Conservation (phyloP, 2,797 vertebrate species). For the Manis crassicaudata region DNA sequence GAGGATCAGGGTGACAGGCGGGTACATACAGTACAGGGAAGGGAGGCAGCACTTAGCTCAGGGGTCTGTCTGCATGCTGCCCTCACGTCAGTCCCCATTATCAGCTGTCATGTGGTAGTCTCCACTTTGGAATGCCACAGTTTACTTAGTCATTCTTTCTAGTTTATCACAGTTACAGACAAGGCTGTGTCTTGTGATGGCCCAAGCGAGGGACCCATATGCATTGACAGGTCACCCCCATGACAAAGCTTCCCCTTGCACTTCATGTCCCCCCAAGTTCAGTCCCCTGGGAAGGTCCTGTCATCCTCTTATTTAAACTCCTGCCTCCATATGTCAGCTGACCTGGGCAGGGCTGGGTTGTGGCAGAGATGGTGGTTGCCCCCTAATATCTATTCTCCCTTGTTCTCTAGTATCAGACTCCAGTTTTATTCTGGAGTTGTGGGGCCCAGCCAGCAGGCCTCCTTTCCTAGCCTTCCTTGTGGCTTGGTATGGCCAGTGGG, state of each 20-base stretch:
- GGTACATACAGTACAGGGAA: background rate
- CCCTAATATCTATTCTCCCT: background rate
- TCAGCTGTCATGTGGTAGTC: fast-evolving
- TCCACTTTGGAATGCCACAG: background rate
- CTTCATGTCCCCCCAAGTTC: background rate
- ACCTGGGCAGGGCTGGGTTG: background rate
- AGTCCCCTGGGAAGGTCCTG: background rate
- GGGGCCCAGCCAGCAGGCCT: background rate
- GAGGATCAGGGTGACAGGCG: background rate
- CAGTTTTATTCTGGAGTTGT: background rate
- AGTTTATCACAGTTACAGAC: background rate
- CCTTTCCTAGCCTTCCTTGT: background rate
- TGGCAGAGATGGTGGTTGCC: background rate
- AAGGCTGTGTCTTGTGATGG: background rate
- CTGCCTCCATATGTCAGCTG: background rate
- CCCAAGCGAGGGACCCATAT: background rate
- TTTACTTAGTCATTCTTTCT: background rate
- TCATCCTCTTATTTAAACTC: background rate
- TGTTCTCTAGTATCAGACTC: background rate
- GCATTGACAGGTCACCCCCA: background rate
- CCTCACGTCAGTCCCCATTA: background rate
- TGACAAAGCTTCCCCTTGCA: background rate
- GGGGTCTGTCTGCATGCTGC: background rate
- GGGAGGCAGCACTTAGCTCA: fast-evolving
- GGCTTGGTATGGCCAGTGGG: fast-evolving